A percentile compares a stretch with the other conserved stretches of the same genome.
These are phyloP conservation scores for Aix galericulata DNA, from an alignment of 2,113 vertebrate species.

Conservation along the genomic window DNA sequence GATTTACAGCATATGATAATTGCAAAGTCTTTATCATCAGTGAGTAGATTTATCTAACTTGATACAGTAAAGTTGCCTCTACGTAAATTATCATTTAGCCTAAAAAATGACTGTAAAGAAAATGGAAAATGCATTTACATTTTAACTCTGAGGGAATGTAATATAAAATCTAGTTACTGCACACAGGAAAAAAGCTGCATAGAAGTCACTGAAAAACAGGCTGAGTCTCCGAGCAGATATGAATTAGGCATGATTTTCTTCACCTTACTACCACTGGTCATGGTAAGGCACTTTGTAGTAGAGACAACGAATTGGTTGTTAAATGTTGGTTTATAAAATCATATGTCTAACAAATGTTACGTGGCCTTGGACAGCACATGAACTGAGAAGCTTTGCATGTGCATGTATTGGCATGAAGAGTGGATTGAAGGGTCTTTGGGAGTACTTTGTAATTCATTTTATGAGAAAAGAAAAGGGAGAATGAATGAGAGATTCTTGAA, in stretches of 20 bases:
- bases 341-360: neutral
- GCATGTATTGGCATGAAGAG: neutral
- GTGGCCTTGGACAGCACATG: neutral
- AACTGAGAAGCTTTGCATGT: neutral
- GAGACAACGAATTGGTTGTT: neutral
- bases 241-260: neutral
- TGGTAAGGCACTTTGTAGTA: neutral
- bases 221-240: neutral
- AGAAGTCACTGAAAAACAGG: neutral
- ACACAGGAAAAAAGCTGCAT: neutral
- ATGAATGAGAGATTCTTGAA: neutral
- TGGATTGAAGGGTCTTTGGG: neutral
- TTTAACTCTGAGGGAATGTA: neutral
- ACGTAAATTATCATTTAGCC: neutral
- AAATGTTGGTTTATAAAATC: neutral
- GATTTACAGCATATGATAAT: neutral
- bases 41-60: neutral
- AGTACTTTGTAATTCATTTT: neutral
- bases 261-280: neutral
- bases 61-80: neutral
- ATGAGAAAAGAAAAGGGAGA: neutral
- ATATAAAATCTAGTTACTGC: neutral
- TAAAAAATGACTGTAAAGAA: neutral
- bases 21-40: neutral
- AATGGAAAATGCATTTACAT: neutral